phyloP scores from a whole-genome alignment of 1,140 invertebrate species.

The Panagrolaimus sp. region DNA sequence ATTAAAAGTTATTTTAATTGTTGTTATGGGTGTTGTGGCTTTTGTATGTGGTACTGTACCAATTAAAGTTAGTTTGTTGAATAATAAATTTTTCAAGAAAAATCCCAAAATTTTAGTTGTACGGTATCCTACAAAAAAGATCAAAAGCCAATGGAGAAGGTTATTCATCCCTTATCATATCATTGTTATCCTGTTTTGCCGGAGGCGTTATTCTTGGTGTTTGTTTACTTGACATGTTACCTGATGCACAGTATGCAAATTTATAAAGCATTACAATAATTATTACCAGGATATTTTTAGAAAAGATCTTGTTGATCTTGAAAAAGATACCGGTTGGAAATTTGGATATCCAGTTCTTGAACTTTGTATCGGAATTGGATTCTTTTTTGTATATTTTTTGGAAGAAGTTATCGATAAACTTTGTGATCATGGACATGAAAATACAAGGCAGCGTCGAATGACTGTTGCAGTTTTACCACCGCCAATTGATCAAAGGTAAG shows the following conservation, averaged over 20 bases:
- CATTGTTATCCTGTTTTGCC: conserved; percentile 30
- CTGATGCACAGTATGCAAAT: conserved; percentile 22
- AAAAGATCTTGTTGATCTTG: conserved; percentile 35
- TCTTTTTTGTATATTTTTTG: conserved; percentile 65
- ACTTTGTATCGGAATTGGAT: conserved; percentile 65
- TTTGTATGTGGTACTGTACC: conserved; percentile 5
- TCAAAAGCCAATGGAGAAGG: neutral
- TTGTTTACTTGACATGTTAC: conserved; percentile 28
- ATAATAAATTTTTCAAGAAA: neutral
- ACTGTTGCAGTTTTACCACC: neutral
- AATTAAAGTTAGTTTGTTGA: neutral
- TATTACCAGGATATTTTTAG: conserved; percentile 29
- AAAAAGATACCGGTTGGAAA: conserved; percentile 24
- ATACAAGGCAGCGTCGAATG: conserved; percentile 12
- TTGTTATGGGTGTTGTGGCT: neutral
- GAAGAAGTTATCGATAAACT: conserved; percentile 63
- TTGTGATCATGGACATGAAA: conserved; percentile 27
- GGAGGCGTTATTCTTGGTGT: conserved; percentile 33
- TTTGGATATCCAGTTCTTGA: conserved; percentile 64
- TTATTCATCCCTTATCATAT: conserved; percentile 17
- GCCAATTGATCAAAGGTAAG: conserved; percentile 4
- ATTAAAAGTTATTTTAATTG: conserved; percentile 6
- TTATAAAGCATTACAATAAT: neutral
- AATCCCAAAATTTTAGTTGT: neutral
- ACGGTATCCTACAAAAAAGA: neutral